Evolutionary conservation across 2,888 invertebrate species (phyloP).

Genomic region (Cheiracanthium punctorium): DNA sequence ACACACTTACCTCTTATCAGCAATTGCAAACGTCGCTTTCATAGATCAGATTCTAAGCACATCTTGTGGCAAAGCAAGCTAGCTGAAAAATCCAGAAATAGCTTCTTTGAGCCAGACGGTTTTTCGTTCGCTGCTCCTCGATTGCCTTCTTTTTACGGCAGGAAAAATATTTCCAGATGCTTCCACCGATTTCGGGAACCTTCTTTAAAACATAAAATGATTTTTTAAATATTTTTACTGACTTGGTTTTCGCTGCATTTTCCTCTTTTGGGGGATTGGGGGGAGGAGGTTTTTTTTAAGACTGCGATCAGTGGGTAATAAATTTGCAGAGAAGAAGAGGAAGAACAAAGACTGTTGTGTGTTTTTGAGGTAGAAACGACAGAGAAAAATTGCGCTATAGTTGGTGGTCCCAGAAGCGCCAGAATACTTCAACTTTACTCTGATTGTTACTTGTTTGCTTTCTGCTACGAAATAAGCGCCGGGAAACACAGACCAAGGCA

Average conservation of each 20-base stretch:
- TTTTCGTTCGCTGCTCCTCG: not conserved
- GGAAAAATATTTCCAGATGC: slow-evolving; percentile 14
- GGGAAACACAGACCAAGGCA: no score
- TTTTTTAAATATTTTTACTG: not conserved
- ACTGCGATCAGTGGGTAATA: not conserved
- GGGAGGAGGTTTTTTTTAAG: no score
- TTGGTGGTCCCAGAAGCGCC: not conserved
- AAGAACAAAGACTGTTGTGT: not conserved
- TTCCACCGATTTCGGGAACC: slow-evolving; percentile 2
- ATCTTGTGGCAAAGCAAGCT: slow-evolving; percentile 23
- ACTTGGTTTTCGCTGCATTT: not conserved
- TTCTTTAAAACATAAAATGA: not conserved
- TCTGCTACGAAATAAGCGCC: no score
- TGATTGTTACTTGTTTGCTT: no score
- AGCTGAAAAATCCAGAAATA: slow-evolving; percentile 25
- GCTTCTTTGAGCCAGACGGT: not conserved
- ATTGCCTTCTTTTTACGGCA: not conserved
- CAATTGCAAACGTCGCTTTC: slow-evolving; percentile 3
- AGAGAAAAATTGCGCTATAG: not conserved
- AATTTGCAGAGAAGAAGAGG: not conserved
- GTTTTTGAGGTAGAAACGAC: not conserved
- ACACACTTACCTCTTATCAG: slow-evolving; percentile 46
- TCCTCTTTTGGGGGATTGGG: no score
- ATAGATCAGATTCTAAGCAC: slow-evolving; percentile 11
- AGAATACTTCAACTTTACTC: not conserved